Evolutionary conservation across 2,113 vertebrate genomes (phyloP).

Genomic region (Notechis scutatus): DNA sequence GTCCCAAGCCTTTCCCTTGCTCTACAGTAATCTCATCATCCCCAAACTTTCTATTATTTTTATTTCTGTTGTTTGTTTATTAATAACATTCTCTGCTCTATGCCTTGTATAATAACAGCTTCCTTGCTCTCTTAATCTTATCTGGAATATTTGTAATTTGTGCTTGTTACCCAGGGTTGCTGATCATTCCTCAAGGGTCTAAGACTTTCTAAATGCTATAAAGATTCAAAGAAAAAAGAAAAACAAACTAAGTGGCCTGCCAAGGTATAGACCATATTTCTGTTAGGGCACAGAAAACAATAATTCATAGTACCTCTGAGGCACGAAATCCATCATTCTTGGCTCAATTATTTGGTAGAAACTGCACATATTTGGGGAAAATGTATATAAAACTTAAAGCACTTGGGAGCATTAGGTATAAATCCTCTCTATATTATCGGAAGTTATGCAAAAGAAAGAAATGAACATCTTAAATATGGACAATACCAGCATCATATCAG

Average conservation of each 20-base stretch:
- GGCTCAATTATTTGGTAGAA: background rate
- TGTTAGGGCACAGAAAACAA: background rate
- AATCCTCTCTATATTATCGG: background rate
- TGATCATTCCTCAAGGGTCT: background rate
- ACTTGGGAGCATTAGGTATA: background rate
- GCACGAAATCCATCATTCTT: background rate
- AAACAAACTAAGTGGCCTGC: background rate
- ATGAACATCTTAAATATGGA: background rate
- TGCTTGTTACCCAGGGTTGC: background rate
- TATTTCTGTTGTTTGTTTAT: background rate
- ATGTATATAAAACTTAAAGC: background rate
- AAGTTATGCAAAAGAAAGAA: background rate
- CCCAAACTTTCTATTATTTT: background rate
- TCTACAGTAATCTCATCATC: background rate
- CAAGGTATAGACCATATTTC: background rate
- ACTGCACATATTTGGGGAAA: background rate
- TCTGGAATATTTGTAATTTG: background rate
- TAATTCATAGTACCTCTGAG: background rate
- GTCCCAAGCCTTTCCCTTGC: background rate
- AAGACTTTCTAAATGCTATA: background rate
- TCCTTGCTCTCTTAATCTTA: background rate
- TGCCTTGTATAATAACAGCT: background rate
- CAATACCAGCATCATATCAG: background rate
- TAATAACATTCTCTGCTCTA: background rate
- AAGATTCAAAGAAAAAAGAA: background rate